These are phyloP conservation scores for Scopus umbretta DNA, from an alignment of 2,113 vertebrate species.

Conservation along the genomic window DNA sequence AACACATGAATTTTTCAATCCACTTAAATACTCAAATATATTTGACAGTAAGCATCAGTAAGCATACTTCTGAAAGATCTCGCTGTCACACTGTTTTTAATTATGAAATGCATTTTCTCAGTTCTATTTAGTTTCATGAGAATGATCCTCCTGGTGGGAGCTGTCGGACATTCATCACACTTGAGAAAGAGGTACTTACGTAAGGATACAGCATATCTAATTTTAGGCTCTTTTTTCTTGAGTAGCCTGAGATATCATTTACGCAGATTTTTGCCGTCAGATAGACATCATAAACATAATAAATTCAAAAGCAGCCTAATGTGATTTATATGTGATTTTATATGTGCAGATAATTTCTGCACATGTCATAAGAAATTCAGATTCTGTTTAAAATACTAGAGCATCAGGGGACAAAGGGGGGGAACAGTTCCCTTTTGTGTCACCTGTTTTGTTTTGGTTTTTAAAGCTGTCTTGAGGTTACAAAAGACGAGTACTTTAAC, in stretches of 20 bases:
- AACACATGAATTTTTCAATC: not conserved
- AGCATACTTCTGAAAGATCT: not conserved
- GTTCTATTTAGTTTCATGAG: not conserved
- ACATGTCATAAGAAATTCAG: not conserved
- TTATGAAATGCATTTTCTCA: not conserved
- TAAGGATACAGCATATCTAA: not conserved
- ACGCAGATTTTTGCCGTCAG: not conserved
- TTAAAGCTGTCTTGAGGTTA: not conserved
- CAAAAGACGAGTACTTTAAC: not conserved
- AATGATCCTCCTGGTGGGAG: not conserved
- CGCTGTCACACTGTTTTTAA: not conserved
- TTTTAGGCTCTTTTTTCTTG: not conserved
- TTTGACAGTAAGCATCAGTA: not conserved
- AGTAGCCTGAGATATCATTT: not conserved
- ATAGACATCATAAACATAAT: not conserved
- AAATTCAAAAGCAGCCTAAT: not conserved
- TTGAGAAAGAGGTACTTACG: not conserved
- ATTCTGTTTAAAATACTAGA: not conserved
- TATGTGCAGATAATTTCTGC: too few species aligned
- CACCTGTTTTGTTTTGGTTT: not conserved
- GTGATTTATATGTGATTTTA: too few species aligned
- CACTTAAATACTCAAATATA: not conserved
- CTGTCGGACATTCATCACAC: not conserved
- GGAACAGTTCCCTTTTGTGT: not conserved
- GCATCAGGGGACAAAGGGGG: accelerated